Base-by-base conservation (phyloP, 1,140 invertebrate species). In the Scaptomyza graminum region DNA sequence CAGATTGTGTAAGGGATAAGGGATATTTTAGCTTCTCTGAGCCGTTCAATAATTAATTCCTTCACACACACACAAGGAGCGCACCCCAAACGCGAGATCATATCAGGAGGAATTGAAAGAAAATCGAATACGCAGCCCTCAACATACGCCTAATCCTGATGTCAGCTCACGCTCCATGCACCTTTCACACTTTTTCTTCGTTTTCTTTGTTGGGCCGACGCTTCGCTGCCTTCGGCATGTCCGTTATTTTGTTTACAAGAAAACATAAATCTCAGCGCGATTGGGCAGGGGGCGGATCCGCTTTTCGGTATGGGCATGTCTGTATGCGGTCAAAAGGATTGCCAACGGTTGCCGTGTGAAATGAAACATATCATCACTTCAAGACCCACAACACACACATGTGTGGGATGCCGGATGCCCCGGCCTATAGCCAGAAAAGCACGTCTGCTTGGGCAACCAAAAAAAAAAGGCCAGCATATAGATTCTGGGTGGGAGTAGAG, bases 171-270 rank as follows among this genome's bases (percentile, higher is more conserved):
- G 60, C 62, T 57, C 22, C 16, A 34, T 50, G 57, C 51, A 59
- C 52, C 37, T 44, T 55, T 47, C 52, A 25, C 54, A 46, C 31
- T 9, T 34, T 6, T 34, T 34, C 31, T 34, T 9, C 7, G 7
- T 51, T 37, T 39, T 43, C 41, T 55, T 31, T 37, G 9, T 11
- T 12, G 34, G 4, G 34, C 9, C 11, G 34, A 28, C 3, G 28
- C 28, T 28, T 37, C 34, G 9, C 12, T 55, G 76, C 82, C 79
- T 78, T 51, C 64, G 75, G 78, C 82, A 85, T 85, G 82, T 83
- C 75, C 72, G 79, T 88, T 88, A 88, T 88, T 88, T 88, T 88
- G 83, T 88, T 88, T 88, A 88, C 83, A 88, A 88, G 83, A 83
- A 89, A 88, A 82, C 83, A 88, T 88, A 88, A 88, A 88, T 88